Base-by-base conservation (phyloP, 2,888 invertebrate species). In the Athalia cordata region DNA sequence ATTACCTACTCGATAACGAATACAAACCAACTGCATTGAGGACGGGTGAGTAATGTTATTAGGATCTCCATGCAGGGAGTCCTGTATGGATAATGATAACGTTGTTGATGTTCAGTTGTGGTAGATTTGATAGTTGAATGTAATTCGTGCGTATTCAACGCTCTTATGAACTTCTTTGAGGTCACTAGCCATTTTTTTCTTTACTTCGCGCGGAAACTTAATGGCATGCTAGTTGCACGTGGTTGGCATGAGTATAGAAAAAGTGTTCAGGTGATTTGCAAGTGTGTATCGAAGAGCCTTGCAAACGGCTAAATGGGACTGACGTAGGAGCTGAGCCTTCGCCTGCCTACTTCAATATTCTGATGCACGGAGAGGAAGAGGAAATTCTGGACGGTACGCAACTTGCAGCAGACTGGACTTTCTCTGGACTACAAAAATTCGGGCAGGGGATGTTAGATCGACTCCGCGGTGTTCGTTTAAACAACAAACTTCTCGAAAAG, bases 361-460 rank as follows among this genome's bases (percentile, higher is more conserved):
- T 98, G 83, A 97, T 96, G 95, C 93, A 96, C 90, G 98, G 98
- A 77, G 95, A 96, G 83, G 94, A 95, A 84, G 95, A 96, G 50
- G 95, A 96, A 91, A 93, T 96, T 74, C 91, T 97, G 76, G 97
- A 98, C 87, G 98, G 98, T 43, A 97, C 97, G 15, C 97, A 98
- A 90, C 91, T 98, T 83, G 97, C 97, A n/a, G 97, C 98, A 43
- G 98, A 98, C 88, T 97, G 96, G 93, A 96, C 97, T 43, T 98
- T 98, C 91, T 95, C 97, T 2, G 97, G 97, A 4, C 92, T 98
- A 77, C 98, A 98, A 90, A 98, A 97, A 91, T 98, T 98, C 89
- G 98, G 98, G 11, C 96, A 98, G 92, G 97, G 97, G 75, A 93
- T 98, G 86, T 95, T 98, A 86, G 97, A 97, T 90, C 94, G 97